phyloP scores from a whole-genome alignment of 2,888 invertebrate species.

The Tachystola acroxantha region DNA sequence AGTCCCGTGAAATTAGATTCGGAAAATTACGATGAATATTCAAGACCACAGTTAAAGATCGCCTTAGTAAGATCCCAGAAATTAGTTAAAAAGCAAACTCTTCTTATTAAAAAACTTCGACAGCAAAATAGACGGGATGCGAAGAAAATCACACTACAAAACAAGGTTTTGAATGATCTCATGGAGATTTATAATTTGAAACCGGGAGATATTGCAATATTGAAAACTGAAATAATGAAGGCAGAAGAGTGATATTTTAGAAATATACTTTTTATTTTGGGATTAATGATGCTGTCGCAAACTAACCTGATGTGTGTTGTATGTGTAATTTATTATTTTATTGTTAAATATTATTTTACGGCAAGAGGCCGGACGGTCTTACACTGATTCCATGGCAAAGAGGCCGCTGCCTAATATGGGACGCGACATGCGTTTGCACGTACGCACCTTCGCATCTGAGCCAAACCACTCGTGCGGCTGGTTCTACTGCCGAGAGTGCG shows the following conservation, averaged over 20 bases:
- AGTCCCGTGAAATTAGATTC: too few relatives aligned
- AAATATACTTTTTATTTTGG: too few relatives aligned
- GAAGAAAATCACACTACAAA: constrained; percentile 6
- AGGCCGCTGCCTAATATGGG: too few relatives aligned
- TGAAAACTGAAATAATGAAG: constrained; percentile 4
- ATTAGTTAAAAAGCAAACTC: not conserved
- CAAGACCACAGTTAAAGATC: not conserved
- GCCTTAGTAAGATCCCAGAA: not conserved
- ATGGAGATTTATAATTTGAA: constrained; percentile 8
- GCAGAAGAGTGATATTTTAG: not conserved
- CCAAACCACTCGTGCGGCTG: too few relatives aligned
- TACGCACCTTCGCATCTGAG: too few relatives aligned
- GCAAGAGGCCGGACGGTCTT: not conserved
- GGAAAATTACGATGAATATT: not conserved
- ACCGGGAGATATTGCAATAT: constrained; percentile 5
- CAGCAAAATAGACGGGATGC: not conserved
- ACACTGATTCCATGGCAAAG: too few relatives aligned
- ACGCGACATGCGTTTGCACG: too few relatives aligned
- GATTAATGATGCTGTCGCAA: too few relatives aligned
- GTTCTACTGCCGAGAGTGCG: too few relatives aligned
- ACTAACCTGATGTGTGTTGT: too few relatives aligned
- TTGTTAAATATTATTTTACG: not conserved
- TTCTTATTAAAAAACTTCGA: not conserved
- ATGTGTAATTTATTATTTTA: too few relatives aligned
- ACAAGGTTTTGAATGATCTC: constrained; percentile 7